Conservation (phyloP, 2,113 vertebrate species). For the Falcunculus frontatus region DNA sequence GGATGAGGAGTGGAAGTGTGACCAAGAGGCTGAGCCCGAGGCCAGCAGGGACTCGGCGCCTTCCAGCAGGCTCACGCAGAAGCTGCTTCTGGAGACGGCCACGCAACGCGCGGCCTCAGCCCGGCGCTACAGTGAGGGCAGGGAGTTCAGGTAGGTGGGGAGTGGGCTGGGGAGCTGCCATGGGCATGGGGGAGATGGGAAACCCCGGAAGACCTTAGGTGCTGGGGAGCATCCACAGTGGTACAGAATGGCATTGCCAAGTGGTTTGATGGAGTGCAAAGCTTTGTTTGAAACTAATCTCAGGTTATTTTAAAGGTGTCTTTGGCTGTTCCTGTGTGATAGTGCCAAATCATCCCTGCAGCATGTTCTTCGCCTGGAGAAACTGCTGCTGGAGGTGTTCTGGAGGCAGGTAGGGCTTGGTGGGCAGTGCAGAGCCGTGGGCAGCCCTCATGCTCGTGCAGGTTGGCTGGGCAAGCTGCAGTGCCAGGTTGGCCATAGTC, state of each 20-base stretch:
- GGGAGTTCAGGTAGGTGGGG: slow-evolving; percentile 88
- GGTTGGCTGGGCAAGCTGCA: neutral
- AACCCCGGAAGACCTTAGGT: too few species aligned
- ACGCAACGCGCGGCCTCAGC: slow-evolving; percentile 73
- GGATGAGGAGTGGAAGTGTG: slow-evolving; percentile 90
- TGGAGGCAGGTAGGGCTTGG: neutral
- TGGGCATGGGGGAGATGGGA: accelerated
- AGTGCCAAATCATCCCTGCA: neutral
- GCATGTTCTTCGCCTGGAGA: neutral
- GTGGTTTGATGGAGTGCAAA: neutral
- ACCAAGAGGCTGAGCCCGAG: slow-evolving; percentile 74
- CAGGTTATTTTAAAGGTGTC: neutral
- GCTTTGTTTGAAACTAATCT: neutral
- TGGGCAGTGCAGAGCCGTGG: neutral
- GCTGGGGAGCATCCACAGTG: accelerated
- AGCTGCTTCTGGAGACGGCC: slow-evolving; percentile 85
- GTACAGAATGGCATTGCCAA: accelerated
- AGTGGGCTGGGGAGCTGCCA: accelerated
- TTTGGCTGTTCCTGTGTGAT: neutral
- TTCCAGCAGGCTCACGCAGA: slow-evolving; percentile 81
- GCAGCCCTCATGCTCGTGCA: accelerated
- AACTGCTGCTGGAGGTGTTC: neutral
- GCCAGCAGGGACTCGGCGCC: slow-evolving; percentile 71
- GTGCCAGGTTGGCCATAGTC: neutral
- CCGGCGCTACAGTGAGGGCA: slow-evolving; percentile 83